Percentiles rank a stretch among this genome's conserved stretches.
phyloP scores from a whole-genome alignment of 1,140 invertebrate genomes.

The Habropoda laboriosa region DNA sequence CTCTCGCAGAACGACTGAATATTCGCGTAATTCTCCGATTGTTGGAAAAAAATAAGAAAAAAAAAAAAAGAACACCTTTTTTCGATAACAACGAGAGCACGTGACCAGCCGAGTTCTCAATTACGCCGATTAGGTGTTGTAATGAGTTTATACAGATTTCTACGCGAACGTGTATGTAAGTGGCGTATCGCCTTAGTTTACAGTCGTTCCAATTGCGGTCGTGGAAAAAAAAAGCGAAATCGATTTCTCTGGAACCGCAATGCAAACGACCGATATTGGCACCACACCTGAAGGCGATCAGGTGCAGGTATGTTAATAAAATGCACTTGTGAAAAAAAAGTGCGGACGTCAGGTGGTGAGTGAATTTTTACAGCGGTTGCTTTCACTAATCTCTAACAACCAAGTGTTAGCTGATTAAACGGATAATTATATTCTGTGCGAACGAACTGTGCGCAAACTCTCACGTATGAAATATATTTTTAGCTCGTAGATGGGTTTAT shows the following conservation, averaged over 20 bases:
- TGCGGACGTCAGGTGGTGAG: not conserved
- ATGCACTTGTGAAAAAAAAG: not conserved
- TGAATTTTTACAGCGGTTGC: not conserved
- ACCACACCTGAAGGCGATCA: not conserved
- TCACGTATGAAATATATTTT: too few relatives aligned
- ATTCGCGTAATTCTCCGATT: not conserved
- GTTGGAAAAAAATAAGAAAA: too few relatives aligned
- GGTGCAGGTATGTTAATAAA: constrained; percentile 8
- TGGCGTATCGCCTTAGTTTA: not conserved
- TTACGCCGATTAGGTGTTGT: not conserved
- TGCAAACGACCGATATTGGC: not conserved
- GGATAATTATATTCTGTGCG: not conserved
- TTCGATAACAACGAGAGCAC: too few relatives aligned
- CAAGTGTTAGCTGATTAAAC: not conserved
- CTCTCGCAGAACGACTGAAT: not conserved
- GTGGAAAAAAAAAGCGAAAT: not conserved
- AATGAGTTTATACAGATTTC: not conserved
- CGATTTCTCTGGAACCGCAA: constrained; percentile 3
- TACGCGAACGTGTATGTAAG: not conserved
- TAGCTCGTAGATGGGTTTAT: too few relatives aligned
- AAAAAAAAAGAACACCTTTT: too few relatives aligned
- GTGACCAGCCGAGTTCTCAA: too few relatives aligned
- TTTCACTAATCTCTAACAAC: not conserved
- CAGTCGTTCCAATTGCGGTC: not conserved
- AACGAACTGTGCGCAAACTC: not conserved